Evolutionary conservation across 2,797 vertebrate genomes (phyloP), one percentile per base, ranked within the genome.

Genomic region (Leptoclinus maculatus): DNA sequence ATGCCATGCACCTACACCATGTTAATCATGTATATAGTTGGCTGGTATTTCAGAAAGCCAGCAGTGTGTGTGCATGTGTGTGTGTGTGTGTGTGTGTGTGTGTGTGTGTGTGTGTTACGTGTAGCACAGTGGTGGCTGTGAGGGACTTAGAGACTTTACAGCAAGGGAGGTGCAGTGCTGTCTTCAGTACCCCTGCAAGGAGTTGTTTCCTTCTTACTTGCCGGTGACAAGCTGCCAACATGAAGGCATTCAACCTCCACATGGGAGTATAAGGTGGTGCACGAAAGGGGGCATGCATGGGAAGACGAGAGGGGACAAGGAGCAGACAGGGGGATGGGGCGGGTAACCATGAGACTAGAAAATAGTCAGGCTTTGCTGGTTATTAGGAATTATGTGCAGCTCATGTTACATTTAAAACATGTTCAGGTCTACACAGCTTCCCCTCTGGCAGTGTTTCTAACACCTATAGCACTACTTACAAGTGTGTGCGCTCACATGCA

Each of bases 341-440:
- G 11, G 66, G 54, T 80, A 80, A 86, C 38, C 34, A 76, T 21
- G 65, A 83, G 53, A 43, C 57, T 86, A 66, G 77, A 87, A 91
- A 92, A 88, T 67, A 85, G 72, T 79, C 38, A 2, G 45, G 62
- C 76, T 82, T 85, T 71, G 76, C 76, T 23, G 64, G 66, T 64
- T 63, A 57, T 73, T 38, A 60, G 73, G 84, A 90, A 87, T 90
- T 82, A 82, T 80, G 70, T 74, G 72, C 54, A 60, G 87, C 85
- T 91, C 53, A 9, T 76, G 68, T 91, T 93, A 91, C 91, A 85
- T 87, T 83, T 86, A 83, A 89, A 91, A 89, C 83, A 88, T 80
- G 83, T 80, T 85, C 43, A 23, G 76, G 74, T 91, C 86, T 80
- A 78, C 47, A 57, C 60, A 23, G 72, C 71, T 90, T 89, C 87